phyloP scores from a whole-genome alignment of 2,888 invertebrate genomes.

The Falcaria lacertinaria region DNA sequence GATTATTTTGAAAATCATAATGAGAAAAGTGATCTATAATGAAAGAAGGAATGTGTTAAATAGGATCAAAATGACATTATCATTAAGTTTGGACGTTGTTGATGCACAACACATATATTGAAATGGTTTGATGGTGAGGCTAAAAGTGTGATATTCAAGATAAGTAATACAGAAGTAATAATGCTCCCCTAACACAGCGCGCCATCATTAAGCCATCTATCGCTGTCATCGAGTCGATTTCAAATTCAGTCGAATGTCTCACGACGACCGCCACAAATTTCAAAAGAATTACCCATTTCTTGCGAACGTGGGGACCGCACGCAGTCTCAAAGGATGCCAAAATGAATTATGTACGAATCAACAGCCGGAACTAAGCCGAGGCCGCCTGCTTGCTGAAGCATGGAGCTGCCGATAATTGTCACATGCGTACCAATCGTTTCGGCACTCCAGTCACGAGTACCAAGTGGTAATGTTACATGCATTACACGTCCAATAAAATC shows the following conservation, averaged over 20 bases:
- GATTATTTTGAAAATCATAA: too few species aligned
- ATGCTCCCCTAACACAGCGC: background rate
- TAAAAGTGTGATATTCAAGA: too few species aligned
- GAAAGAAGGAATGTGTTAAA: too few species aligned
- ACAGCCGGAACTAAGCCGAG: background rate
- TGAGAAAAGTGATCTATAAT: too few species aligned
- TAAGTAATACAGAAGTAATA: background rate
- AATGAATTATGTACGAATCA: conserved; percentile 23
- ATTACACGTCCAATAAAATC: too few species aligned
- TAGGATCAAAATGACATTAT: too few species aligned
- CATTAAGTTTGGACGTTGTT: too few species aligned
- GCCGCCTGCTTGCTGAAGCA: background rate
- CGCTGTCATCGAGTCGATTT: background rate
- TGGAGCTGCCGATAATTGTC: conserved; percentile 15
- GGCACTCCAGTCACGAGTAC: too few species aligned
- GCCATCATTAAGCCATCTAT: background rate
- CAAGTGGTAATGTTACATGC: too few species aligned
- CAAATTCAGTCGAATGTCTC: background rate
- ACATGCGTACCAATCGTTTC: conserved; percentile 6
- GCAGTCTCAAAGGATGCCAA: conserved; percentile 16
- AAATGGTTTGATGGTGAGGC: too few species aligned
- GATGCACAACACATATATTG: too few species aligned
- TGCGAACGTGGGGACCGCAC: conserved; percentile 9
- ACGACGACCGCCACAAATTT: conserved; percentile 1
- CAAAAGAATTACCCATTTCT: conserved; percentile 5